A percentile compares a stretch with the other conserved stretches of the same genome.
Evolutionary conservation across 1,140 invertebrate genomes (phyloP).

Genomic region (Drosophila littoralis): DNA sequence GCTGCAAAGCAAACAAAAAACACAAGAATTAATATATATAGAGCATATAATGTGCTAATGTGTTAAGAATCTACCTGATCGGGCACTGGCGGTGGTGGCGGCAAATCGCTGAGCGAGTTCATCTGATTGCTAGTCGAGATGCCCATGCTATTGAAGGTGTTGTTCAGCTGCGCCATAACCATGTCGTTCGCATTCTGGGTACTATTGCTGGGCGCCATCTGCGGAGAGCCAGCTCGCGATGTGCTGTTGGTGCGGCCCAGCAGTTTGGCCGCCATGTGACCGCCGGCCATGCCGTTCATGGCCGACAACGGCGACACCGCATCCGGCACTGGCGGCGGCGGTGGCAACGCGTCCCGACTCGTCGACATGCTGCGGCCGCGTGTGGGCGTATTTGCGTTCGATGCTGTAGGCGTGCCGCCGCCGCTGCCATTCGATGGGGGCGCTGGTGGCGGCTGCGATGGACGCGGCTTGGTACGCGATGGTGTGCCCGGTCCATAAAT

Average conservation of each 20-base stretch:
- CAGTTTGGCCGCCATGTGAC: conserved; percentile 84
- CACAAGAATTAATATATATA: neutral
- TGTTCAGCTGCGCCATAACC: conserved; percentile 81
- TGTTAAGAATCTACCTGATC: conserved; percentile 85
- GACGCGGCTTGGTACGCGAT: conserved; percentile 88
- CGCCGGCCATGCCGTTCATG: conserved; percentile 68
- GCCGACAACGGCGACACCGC: conserved; percentile 82
- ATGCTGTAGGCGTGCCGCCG: conserved; percentile 89
- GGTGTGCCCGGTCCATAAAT: conserved; percentile 86
- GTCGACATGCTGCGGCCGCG: conserved; percentile 88
- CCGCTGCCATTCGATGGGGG: conserved; percentile 89
- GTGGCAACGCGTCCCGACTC: conserved; percentile 90
- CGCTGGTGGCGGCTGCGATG: conserved; percentile 94
- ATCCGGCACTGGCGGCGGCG: conserved; percentile 94
- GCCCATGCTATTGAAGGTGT: conserved; percentile 79
- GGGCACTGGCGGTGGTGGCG: conserved; percentile 86
- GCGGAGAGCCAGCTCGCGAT: conserved; percentile 82
- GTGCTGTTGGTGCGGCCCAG: conserved; percentile 84
- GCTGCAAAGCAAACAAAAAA: conserved; percentile 36
- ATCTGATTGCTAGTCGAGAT: conserved; percentile 70
- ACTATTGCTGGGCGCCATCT: conserved; percentile 73
- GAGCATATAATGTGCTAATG: neutral
- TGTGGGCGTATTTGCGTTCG: conserved; percentile 88
- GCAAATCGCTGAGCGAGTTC: conserved; percentile 86
- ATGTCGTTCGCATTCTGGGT: conserved; percentile 78